Percentiles rank a stretch among this genome's conserved stretches.
phyloP scores from a whole-genome alignment of 2,888 invertebrate species.

The Atrina japonica region DNA sequence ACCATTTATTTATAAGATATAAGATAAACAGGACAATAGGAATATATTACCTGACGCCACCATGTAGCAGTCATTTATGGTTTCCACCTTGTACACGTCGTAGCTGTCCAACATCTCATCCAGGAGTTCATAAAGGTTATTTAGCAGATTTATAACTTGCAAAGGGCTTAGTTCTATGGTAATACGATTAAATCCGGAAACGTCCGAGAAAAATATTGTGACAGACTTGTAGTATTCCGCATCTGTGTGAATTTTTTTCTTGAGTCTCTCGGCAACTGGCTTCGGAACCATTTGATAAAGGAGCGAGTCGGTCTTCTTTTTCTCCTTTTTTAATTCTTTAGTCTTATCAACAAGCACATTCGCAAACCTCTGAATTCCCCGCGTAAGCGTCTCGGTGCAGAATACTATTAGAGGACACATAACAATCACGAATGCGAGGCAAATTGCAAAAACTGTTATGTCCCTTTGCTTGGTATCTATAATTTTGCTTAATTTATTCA shows the following conservation, averaged over 20 bases:
- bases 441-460: slow-evolving; percentile 54
- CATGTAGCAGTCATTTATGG: slow-evolving; percentile 70
- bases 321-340: slow-evolving; percentile 61
- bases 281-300: slow-evolving; percentile 69
- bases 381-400: slow-evolving; percentile 56
- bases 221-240: slow-evolving; percentile 67
- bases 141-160: slow-evolving; percentile 61
- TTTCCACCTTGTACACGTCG: slow-evolving; percentile 70
- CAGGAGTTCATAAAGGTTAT: slow-evolving; percentile 59
- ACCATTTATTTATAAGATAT: too few species aligned
- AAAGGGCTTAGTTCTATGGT: slow-evolving; percentile 54
- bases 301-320: slow-evolving; percentile 59
- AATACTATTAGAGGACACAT: slow-evolving; percentile 61
- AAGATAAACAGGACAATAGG: too few species aligned
- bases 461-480: slow-evolving; percentile 81
- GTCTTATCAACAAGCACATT: slow-evolving; percentile 64
- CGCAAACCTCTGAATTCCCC: slow-evolving; percentile 69
- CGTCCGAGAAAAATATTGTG: slow-evolving; percentile 66
- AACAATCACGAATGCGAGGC: slow-evolving; percentile 56
- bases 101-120: slow-evolving; percentile 59
- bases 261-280: slow-evolving; percentile 61
- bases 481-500: slow-evolving; percentile 57
- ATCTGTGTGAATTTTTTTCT: slow-evolving; percentile 54
- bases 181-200: slow-evolving; percentile 58
- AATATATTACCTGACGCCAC: slow-evolving; percentile 66